Conservation (phyloP, 2,113 vertebrate genomes). For the Neogobius melanostomus region DNA sequence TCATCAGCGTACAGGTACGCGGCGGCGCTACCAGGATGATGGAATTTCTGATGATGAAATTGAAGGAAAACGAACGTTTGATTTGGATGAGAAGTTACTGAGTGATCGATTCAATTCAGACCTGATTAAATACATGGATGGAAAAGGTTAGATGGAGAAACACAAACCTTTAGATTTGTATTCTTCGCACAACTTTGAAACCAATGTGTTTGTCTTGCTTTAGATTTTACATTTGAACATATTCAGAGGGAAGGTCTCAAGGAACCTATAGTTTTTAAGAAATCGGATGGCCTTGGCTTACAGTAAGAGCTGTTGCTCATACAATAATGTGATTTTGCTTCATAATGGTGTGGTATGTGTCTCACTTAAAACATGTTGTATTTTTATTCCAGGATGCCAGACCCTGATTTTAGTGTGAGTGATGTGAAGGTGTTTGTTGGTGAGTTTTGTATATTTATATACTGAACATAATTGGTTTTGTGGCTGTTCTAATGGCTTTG, state of each 20-base stretch:
- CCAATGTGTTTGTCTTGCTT: constrained; percentile 15
- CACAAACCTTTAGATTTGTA: not conserved
- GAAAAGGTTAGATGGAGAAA: constrained; percentile 83
- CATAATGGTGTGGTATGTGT: not conserved
- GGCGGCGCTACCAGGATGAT: constrained; percentile 93
- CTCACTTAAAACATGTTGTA: not conserved
- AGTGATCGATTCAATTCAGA: constrained; percentile 84
- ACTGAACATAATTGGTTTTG: not conserved
- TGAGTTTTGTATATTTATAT: constrained; percentile 69
- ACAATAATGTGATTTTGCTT: not conserved
- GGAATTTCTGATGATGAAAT: constrained; percentile 98
- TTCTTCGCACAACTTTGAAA: not conserved
- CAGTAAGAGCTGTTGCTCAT: constrained; percentile 79
- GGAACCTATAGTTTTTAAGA: constrained; percentile 92
- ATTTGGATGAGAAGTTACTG: constrained; percentile 91
- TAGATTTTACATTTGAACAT: constrained; percentile 97
- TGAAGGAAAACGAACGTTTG: constrained; percentile 94
- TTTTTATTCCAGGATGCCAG: constrained; percentile 87
- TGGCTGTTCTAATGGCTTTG: too few relatives aligned
- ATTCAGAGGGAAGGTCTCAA: constrained; percentile 94
- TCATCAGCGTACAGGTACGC: constrained; percentile 87
- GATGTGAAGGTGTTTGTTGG: constrained; percentile 97
- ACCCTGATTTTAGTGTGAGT: constrained; percentile 93
- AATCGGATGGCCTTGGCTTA: constrained; percentile 89
- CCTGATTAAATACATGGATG: constrained; percentile 93